phyloP scores from a whole-genome alignment of 2,888 invertebrate species.

The Girardia tigrina region DNA sequence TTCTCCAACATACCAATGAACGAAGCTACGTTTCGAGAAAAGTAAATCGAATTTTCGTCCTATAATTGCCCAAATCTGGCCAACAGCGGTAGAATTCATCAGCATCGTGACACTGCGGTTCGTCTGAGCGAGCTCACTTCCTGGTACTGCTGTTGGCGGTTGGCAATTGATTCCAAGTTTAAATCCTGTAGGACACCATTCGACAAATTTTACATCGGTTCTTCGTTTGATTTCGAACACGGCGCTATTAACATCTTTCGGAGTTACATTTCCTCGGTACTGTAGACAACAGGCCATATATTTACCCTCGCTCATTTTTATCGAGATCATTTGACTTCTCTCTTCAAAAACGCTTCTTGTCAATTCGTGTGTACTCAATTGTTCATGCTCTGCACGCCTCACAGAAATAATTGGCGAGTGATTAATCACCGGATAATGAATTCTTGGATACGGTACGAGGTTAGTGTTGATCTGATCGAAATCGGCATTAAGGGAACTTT shows the following conservation, averaged over 20 bases:
- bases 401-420: conserved; percentile 53
- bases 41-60: conserved; percentile 41
- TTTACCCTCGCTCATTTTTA: conserved; percentile 38
- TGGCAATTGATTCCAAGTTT: conserved; percentile 67
- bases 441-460: conserved; percentile 53
- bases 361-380: conserved; percentile 42
- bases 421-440: conserved; percentile 70
- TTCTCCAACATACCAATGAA: conserved; percentile 40
- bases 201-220: conserved; percentile 34
- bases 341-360: conserved; percentile 43
- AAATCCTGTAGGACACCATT: conserved; percentile 36
- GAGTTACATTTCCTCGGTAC: conserved; percentile 38
- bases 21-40: conserved; percentile 39
- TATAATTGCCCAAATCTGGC: conserved; percentile 38
- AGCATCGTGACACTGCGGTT: conserved; percentile 66
- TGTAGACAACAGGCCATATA: conserved; percentile 36
- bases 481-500: conserved; percentile 53
- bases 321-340: conserved; percentile 42
- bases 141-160: conserved; percentile 44
- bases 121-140: conserved; percentile 53
- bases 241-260: conserved; percentile 39
- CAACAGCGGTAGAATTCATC: conserved; percentile 64
- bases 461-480: conserved; percentile 52
- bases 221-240: conserved; percentile 13
- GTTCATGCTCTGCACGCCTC: conserved; percentile 43